A percentile compares a stretch with the other conserved stretches of the same genome.
These are phyloP conservation scores for Chionomys nivalis DNA, from an alignment of 2,113 vertebrate species.

Conservation along the genomic window DNA sequence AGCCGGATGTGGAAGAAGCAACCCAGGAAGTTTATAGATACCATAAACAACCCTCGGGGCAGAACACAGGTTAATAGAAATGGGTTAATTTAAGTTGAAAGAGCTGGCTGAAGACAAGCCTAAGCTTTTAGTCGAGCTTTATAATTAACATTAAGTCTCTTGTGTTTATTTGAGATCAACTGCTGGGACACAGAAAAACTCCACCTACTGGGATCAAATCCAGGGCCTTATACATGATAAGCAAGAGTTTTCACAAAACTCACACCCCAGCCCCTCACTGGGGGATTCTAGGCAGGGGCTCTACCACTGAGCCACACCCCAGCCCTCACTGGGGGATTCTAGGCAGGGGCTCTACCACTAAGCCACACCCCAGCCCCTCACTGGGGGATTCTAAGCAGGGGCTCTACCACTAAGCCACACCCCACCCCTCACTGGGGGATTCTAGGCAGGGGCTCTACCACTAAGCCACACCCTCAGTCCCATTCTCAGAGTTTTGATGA, in stretches of 20 bases:
- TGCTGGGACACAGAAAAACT: neutral
- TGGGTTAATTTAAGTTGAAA: too few relatives aligned
- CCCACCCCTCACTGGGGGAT: too few relatives aligned
- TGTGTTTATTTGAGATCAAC: neutral
- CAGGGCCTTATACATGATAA: neutral
- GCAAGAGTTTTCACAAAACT: neutral
- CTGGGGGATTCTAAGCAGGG: too few relatives aligned
- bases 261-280: too few relatives aligned
- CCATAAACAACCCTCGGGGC: too few relatives aligned
- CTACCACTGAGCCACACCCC: neutral
- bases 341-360: neutral
- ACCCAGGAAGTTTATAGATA: too few relatives aligned
- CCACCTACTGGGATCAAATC: neutral
- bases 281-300: neutral
- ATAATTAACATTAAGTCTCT: neutral
- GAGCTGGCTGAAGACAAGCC: neutral
- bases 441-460: neutral
- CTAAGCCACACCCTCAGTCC: neutral
- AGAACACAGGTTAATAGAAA: too few relatives aligned
- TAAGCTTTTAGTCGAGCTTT: neutral
- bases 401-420: too few relatives aligned
- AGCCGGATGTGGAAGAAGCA: too few relatives aligned
- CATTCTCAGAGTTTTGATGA: neutral
- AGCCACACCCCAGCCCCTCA: too few relatives aligned
- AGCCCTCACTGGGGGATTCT: neutral